Conservation (phyloP, 2,888 invertebrate genomes). For the Perithous albicinctus region DNA sequence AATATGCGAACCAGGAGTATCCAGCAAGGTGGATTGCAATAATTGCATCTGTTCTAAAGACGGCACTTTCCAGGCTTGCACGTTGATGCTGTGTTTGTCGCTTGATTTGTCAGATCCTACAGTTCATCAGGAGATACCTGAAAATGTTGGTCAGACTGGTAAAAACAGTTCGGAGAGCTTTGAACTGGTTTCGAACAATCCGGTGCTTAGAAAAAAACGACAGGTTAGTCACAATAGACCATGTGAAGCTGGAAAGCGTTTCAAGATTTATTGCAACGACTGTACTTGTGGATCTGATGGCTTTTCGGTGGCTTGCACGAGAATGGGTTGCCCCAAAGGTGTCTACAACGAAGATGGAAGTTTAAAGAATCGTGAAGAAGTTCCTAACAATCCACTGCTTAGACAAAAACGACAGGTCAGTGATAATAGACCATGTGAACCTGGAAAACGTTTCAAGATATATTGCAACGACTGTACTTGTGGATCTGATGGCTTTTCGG, state of each 20-base stretch:
- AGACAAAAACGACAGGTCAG: slow-evolving; percentile 3
- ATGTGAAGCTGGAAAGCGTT: not conserved
- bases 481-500: not conserved
- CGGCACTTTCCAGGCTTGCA: not conserved
- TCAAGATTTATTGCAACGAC: not conserved
- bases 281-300: slow-evolving; percentile 3
- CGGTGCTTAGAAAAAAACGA: not conserved
- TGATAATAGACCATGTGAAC: not conserved
- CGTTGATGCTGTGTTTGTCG: not conserved
- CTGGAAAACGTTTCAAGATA: not conserved
- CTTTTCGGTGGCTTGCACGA: not conserved
- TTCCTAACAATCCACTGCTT: not conserved
- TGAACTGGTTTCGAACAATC: not conserved
- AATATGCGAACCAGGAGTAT: slow-evolving; percentile 1
- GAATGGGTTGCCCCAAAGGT: not conserved
- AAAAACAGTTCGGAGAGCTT: not conserved
- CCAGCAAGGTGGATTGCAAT: slow-evolving; percentile 11
- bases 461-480: not conserved
- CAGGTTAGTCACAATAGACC: not conserved
- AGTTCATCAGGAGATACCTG: too few species aligned
- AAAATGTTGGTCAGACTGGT: too few species aligned
- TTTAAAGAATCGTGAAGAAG: not conserved
- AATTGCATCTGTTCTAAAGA: not conserved
- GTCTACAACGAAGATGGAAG: not conserved
- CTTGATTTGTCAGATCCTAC: not conserved